A percentile compares a stretch with the other conserved stretches of the same genome.
Evolutionary conservation across 1,140 invertebrate species (phyloP).

Genomic region (Aphelenchoides besseyi): DNA sequence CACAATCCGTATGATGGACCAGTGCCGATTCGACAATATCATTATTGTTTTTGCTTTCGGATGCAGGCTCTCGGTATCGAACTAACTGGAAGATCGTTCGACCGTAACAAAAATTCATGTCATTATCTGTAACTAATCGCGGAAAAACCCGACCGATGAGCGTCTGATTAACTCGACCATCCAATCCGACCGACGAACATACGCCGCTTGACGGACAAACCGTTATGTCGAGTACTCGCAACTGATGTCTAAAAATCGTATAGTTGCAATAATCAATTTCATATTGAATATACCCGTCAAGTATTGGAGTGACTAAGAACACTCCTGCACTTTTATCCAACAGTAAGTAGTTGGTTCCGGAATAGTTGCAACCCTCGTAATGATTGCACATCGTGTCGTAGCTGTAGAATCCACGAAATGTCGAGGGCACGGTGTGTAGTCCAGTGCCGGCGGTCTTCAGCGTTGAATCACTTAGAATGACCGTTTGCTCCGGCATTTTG

Average conservation of each 20-base stretch:
- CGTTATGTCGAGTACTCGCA: neutral
- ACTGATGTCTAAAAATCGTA: slow-evolving; percentile 6
- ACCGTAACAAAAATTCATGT: neutral
- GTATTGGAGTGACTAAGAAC: neutral
- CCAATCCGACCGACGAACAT: neutral
- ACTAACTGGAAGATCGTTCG: slow-evolving; percentile 10
- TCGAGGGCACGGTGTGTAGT: neutral
- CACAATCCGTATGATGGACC: neutral
- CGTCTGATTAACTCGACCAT: slow-evolving; percentile 3
- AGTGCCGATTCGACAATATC: neutral
- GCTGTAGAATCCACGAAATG: neutral
- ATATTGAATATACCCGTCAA: neutral
- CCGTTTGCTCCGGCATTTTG: neutral
- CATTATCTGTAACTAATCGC: neutral
- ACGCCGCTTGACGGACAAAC: neutral
- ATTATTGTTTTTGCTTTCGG: neutral
- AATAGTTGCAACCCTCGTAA: neutral
- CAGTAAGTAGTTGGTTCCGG: neutral
- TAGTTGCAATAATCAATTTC: neutral
- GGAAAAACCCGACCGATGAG: neutral
- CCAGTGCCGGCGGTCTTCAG: neutral
- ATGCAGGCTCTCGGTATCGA: neutral
- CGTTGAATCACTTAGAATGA: neutral
- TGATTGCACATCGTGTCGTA: neutral
- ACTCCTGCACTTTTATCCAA: neutral